phyloP scores from a whole-genome alignment of 2,797 vertebrate species.

The Rhinogobio ventralis region DNA sequence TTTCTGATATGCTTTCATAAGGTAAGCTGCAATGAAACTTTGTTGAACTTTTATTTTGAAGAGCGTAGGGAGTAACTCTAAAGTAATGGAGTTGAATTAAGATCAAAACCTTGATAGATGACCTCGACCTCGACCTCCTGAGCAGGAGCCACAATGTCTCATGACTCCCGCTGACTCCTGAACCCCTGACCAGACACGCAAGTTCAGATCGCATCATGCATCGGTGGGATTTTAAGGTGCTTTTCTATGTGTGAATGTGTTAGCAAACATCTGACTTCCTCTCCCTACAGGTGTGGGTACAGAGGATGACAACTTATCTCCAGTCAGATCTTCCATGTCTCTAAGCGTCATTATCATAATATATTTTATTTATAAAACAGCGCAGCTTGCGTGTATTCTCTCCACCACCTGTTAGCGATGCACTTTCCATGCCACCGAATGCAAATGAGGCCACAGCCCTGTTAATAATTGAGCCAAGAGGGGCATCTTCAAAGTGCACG shows the following conservation, averaged over 20 bases:
- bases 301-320: conserved; percentile 65
- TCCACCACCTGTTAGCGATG: conserved; percentile 78
- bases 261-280: conserved; percentile 50
- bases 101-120: conserved; percentile 71
- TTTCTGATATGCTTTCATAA: not conserved
- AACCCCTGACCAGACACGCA: not conserved
- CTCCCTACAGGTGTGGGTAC: conserved; percentile 54
- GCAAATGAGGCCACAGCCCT: conserved; percentile 74
- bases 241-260: not conserved
- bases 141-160: conserved; percentile 66
- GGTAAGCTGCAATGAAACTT: not conserved
- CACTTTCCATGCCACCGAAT: conserved; percentile 74
- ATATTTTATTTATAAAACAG: conserved; percentile 82
- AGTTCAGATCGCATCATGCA: not conserved
- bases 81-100: conserved; percentile 61
- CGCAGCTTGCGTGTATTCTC: conserved; percentile 66
- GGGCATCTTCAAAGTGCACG: conserved; percentile 79
- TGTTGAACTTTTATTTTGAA: conserved; percentile 10
- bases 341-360: conserved; percentile 74
- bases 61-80: conserved; percentile 27
- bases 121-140: conserved; percentile 63
- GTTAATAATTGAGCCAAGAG: conserved; percentile 75
- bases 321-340: conserved; percentile 67
- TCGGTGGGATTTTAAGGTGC: not conserved
- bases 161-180: conserved; percentile 63